Base-by-base conservation (phyloP, 2,113 vertebrate species). In the Australoheros scitulus region DNA sequence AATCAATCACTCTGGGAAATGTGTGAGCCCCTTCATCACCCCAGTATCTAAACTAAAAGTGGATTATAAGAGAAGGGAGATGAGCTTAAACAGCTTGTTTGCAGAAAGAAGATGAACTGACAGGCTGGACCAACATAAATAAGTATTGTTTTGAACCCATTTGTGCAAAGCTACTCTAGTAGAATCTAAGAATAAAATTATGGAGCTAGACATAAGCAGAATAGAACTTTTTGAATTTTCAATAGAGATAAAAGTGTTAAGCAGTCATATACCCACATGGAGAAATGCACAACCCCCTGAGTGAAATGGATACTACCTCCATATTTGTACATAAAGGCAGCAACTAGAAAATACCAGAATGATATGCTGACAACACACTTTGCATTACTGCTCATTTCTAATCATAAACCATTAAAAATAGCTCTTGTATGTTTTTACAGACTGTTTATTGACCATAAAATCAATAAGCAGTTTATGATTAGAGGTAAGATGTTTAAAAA, bases 131-230 rank as follows among this genome's bases (percentile, higher is more conserved):
- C 24, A 70, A 70, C 5, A 50, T 50, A 7, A 68, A 68, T 18
- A 38, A 10, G n/a, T n/a, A 0, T 47, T 47, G 15, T 47, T 47
- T 47, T 2, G 41, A 29, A 68, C 64, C 6, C 38, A 26, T 47
- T 68, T 13, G 10, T 26, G 0, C 1, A 38, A 68, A 68, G 14
- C 38, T 18, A 0, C 64, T 26, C 64, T 26, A 11, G 38, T 68
- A 68, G 43, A 0, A 38, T 18, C 22, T 11, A 47, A 68, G 41
- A 22, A 47, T 68, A 68, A 47, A 68, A 26, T 26, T 38, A 26
- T 0, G 0, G 63, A 17, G 13, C 43, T 13, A 24, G 7, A 43
- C 15, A 43, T 47, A 3, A 26, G 14, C 63, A 26, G 0, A 26
- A 68, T 26, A 17, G 3, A 38, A 26, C 38, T 47, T 2, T 68